Base-by-base conservation (phyloP, 2,888 invertebrate genomes). In the Troides aeacus region DNA sequence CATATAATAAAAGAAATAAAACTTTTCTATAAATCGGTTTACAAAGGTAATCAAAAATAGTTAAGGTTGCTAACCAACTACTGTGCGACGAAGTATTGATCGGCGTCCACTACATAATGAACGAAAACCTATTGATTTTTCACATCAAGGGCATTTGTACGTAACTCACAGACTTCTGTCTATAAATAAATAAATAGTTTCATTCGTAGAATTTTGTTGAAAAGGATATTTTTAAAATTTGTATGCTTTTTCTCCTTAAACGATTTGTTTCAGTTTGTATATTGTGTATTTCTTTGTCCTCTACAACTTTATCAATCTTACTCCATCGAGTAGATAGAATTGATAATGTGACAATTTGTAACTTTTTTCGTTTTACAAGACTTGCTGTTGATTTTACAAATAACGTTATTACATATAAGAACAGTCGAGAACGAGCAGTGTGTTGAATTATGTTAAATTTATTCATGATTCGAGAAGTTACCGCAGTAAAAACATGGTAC, bases 41-140 rank as follows among this genome's bases (percentile, higher is more conserved):
- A 64, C n/a, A 30, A 53, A 63, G 53, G 5, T 64, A 18, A n/a
- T 56, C 5, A 36, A 58, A 58, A 58, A 53, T 53, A n/a, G 18
- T 58, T 23, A n/a, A 12, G 30, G 18, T 60, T 10, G 53, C 61
- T 66, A 36, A 53, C 21, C 21, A 2, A 67, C 60, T 56, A 36
- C 42, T 57, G n/a, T 46, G 64, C 62, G 24, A 50, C 39, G 62
- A 59, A 62, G 62, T 70, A 70, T 70, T 46, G 66, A 70, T 70
- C 66, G 62, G 42, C 68, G 65, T 72, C 68, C 71, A 53, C 66
- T 70, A 66, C 66, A 72, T 72, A 70, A 70, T 70, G 57, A 60
- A 71, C 39, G 61, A 60, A 61, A 67, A 36, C 57, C 53, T 66
- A 69, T 69, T 62, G 72, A 72, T 71, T 71, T 63, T 24, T 66